Conservation (phyloP, 2,888 invertebrate genomes). For the Eledone cirrhosa region DNA sequence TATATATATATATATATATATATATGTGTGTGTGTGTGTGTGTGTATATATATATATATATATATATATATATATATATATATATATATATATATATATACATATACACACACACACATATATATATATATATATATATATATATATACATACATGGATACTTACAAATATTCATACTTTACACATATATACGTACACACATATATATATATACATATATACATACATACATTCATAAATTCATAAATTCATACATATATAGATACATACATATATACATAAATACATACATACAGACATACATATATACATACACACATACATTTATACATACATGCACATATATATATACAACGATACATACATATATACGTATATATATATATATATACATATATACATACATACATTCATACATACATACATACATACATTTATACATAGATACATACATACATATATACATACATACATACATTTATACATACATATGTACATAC, state of each 20-base stretch:
- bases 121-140: not conserved
- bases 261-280: not conserved
- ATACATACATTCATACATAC: not conserved
- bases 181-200: not conserved
- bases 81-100: not conserved
- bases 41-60: not conserved
- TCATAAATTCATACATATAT: not conserved
- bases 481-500: not conserved
- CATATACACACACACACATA: not conserved
- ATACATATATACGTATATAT: not conserved
- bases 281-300: not conserved
- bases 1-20: constrained; percentile 5
- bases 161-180: not conserved
- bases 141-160: not conserved
- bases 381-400: not conserved
- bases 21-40: not conserved
- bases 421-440: not conserved
- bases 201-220: not conserved
- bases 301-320: not conserved
- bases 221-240: not conserved
- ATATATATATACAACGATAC: not conserved
- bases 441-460: not conserved
- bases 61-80: not conserved
- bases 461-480: not conserved
- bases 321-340: not conserved